Conservation (phyloP, 2,888 invertebrate species). For the Thelaira solivaga region DNA sequence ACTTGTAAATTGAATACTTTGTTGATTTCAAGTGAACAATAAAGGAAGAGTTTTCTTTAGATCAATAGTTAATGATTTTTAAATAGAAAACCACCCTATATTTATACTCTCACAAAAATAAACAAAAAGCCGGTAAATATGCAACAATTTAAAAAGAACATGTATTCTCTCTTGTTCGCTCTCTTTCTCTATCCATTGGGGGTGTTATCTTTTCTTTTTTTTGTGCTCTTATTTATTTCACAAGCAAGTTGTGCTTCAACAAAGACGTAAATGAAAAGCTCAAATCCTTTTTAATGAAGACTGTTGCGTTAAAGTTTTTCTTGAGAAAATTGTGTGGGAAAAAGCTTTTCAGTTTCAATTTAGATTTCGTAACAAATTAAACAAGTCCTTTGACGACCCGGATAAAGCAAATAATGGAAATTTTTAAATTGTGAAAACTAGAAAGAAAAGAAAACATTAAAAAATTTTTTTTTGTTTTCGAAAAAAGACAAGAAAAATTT, state of each 20-base stretch:
- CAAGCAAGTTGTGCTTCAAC: background rate
- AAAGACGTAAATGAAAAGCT: constrained; percentile 28
- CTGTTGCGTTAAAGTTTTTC: constrained; percentile 42
- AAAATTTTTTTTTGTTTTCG: background rate
- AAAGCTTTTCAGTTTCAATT: constrained; percentile 60
- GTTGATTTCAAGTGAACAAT: too few relatives aligned
- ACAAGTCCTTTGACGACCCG: constrained; percentile 43
- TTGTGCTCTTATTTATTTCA: too few relatives aligned
- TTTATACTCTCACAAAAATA: background rate
- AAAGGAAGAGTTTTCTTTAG: too few relatives aligned
- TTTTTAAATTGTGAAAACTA: constrained; percentile 7
- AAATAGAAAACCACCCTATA: too few relatives aligned
- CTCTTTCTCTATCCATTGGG: too few relatives aligned
- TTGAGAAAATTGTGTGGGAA: constrained; percentile 3
- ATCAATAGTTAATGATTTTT: too few relatives aligned
- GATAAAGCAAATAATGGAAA: constrained; percentile 7
- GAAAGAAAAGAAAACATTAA: background rate
- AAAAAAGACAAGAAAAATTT: background rate
- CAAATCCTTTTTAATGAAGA: constrained; percentile 40
- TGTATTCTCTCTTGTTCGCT: constrained; percentile 32
- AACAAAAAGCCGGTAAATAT: constrained; percentile 54
- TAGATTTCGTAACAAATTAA: constrained; percentile 58
- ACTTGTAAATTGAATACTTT: too few relatives aligned
- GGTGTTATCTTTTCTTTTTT: too few relatives aligned
- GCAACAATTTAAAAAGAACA: constrained; percentile 46